phyloP scores from a whole-genome alignment of 2,113 vertebrate species.

The Beaufortia kweichowensis region DNA sequence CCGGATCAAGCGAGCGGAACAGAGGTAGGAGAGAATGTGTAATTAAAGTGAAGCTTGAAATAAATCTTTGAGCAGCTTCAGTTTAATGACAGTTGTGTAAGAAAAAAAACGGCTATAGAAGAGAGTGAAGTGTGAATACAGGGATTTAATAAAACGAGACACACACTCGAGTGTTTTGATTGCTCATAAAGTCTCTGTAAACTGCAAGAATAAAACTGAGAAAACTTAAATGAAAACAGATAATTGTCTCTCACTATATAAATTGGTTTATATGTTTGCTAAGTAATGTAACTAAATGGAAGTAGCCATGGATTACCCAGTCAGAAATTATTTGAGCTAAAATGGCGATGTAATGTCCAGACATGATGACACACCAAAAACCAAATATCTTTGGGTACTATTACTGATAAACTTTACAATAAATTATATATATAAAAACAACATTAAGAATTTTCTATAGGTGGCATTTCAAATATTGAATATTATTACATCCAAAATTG shows the following conservation, averaged over 20 bases:
- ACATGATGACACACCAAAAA: not conserved
- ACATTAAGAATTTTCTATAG: too few relatives aligned
- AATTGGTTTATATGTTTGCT: not conserved
- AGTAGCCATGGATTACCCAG: constrained; percentile 10
- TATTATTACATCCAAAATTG: not conserved
- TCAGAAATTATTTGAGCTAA: constrained; percentile 12
- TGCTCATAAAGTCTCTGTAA: not conserved
- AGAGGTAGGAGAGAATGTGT: constrained; percentile 21
- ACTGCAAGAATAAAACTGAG: not conserved
- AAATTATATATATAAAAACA: too few relatives aligned
- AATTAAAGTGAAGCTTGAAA: constrained; percentile 38
- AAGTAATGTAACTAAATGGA: constrained; percentile 2
- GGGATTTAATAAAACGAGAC: not conserved
- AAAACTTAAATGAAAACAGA: not conserved
- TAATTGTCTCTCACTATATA: not conserved
- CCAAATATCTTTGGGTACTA: not conserved
- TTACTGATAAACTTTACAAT: not conserved
- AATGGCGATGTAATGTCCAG: not conserved
- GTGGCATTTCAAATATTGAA: too few relatives aligned
- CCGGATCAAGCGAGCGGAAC: constrained; percentile 22
- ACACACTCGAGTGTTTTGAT: not conserved
- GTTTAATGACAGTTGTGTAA: constrained; percentile 15
- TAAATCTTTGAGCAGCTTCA: constrained; percentile 1
- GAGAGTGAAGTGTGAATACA: not conserved
- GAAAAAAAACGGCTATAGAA: not conserved